Percentiles rank a stretch among this genome's conserved stretches.
These are phyloP conservation scores for Trachops cirrhosus DNA, from an alignment of 2,797 vertebrate species.

Conservation along the genomic window DNA sequence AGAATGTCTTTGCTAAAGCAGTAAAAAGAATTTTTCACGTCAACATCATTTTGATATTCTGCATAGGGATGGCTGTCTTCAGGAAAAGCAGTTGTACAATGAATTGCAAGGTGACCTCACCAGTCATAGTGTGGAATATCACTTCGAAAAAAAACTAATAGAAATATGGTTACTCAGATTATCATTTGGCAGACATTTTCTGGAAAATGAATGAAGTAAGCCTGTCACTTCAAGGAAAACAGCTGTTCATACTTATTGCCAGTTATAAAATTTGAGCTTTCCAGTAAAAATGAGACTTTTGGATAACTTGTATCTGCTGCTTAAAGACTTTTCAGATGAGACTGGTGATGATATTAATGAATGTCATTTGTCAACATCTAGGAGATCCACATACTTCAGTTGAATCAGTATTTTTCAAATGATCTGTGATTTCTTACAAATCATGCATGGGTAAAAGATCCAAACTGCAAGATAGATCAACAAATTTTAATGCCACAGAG, in stretches of 20 bases:
- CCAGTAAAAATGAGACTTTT: not conserved
- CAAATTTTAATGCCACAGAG: not conserved
- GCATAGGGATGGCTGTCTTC: not conserved
- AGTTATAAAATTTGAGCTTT: not conserved
- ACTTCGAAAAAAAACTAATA: not conserved
- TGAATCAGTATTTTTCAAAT: not conserved
- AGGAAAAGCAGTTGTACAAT: not conserved
- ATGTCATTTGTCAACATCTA: not conserved
- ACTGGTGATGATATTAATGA: not conserved
- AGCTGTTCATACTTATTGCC: not conserved
- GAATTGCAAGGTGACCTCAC: not conserved
- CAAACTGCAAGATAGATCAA: not conserved
- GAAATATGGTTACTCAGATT: not conserved
- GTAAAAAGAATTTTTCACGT: not conserved
- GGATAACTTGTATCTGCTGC: not conserved
- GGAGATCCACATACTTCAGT: not conserved
- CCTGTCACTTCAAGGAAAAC: not conserved
- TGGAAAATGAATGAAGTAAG: not conserved
- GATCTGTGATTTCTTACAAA: not conserved
- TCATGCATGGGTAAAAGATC: not conserved
- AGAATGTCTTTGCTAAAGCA: not conserved
- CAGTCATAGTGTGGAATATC: not conserved
- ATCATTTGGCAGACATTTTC: not conserved
- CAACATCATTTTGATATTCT: not conserved
- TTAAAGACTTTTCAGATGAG: not conserved